A percentile compares a stretch with the other conserved stretches of the same genome.
These are phyloP conservation scores for Alviniconcha marisindica DNA, from an alignment of 1,140 invertebrate species.

Conservation along the genomic window DNA sequence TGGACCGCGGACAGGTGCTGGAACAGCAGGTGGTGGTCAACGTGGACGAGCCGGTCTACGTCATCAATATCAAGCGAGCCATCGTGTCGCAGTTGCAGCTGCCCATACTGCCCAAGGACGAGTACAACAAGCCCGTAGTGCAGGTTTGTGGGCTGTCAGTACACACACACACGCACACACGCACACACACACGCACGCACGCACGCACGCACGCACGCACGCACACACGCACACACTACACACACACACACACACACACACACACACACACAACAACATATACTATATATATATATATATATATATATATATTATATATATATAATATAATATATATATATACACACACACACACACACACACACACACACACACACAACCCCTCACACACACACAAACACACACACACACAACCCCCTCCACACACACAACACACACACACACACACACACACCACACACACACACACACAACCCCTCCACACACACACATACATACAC, in stretches of 20 bases:
- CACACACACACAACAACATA: too few species aligned
- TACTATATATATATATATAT: too few species aligned
- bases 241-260: background rate
- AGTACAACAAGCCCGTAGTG: conserved; percentile 1
- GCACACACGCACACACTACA: background rate
- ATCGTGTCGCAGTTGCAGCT: conserved; percentile 27
- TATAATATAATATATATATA: too few species aligned
- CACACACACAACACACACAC: too few species aligned
- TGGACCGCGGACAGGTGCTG: background rate
- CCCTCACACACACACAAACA: too few species aligned
- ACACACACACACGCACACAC: background rate
- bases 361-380: background rate
- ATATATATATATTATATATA: too few species aligned
- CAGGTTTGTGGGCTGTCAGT: background rate
- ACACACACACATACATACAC: too few species aligned
- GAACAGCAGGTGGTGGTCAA: background rate
- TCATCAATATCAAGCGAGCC: conserved; percentile 34
- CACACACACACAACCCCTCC: too few species aligned
- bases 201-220: background rate
- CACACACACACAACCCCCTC: too few species aligned
- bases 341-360: background rate
- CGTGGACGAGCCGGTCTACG: background rate
- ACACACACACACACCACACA: too few species aligned
- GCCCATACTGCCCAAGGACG: background rate
- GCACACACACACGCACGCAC: background rate